phyloP scores from a whole-genome alignment of 35 echinoderm and acorn worm genomes.

The Anneissia japonica region DNA sequence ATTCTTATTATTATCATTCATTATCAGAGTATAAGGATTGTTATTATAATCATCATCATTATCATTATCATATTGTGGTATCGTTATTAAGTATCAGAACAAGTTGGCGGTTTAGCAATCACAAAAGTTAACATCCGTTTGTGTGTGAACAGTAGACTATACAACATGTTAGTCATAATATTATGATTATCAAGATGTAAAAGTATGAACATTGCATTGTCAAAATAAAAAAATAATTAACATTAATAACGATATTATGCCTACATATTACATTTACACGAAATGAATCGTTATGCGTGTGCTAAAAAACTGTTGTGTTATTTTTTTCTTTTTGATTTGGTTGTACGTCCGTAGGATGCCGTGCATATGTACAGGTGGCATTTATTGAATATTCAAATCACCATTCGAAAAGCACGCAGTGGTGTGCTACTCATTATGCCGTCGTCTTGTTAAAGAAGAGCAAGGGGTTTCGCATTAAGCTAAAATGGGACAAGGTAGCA shows the following conservation, averaged over 20 bases:
- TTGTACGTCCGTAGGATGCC: too few species aligned
- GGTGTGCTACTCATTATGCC: background rate
- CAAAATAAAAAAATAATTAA: too few species aligned
- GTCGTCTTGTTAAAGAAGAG: too few species aligned
- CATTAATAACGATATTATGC: too few species aligned
- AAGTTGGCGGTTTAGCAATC: background rate
- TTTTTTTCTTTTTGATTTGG: too few species aligned
- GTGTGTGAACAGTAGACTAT: background rate
- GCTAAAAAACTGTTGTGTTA: too few species aligned
- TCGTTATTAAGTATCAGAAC: background rate
- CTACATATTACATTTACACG: too few species aligned
- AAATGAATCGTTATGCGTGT: too few species aligned
- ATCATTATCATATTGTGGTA: background rate
- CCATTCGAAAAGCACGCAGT: background rate
- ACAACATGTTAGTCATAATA: too few species aligned
- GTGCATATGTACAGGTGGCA: background rate
- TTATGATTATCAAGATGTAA: too few species aligned
- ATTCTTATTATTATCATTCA: constrained; percentile 18
- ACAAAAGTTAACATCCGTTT: background rate
- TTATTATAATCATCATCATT: background rate
- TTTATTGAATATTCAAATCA: background rate
- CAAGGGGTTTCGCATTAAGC: too few species aligned
- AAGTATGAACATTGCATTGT: too few species aligned
- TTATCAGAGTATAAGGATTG: background rate
- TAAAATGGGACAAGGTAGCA: background rate